Percentiles rank a stretch among this genome's conserved stretches.
These are phyloP conservation scores for Apamea sordens DNA, from an alignment of 2,888 invertebrate species.

Conservation along the genomic window DNA sequence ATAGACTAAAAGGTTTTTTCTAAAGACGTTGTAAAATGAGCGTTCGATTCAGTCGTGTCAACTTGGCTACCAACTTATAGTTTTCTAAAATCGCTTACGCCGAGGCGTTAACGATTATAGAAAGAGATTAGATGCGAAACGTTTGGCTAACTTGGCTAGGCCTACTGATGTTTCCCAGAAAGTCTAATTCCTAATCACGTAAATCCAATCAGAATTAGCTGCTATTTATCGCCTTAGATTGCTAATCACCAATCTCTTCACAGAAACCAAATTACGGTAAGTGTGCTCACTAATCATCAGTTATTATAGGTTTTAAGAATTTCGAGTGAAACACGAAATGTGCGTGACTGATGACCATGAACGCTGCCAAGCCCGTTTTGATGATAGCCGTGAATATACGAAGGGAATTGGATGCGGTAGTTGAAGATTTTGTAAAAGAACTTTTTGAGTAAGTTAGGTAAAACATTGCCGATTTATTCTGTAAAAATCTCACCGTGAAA, in stretches of 20 bases:
- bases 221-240: neutral
- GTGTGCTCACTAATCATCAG: constrained; percentile 39
- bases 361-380: constrained; percentile 60
- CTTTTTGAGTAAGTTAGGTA: no score
- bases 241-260: constrained; percentile 19
- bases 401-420: constrained; percentile 34
- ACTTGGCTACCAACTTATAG: no score
- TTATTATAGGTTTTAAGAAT: constrained; percentile 60
- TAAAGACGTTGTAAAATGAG: no score
- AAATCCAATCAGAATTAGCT: constrained; percentile 10
- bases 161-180: no score
- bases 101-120: no score
- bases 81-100: no score
- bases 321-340: constrained; percentile 53
- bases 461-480: neutral
- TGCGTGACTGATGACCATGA: constrained; percentile 70
- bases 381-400: constrained; percentile 11
- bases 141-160: no score
- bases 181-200: neutral
- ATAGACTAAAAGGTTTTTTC: no score
- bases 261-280: constrained; percentile 46
- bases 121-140: no score
- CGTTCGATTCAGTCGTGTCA: no score
- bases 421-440: neutral
- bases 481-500: no score